Conservation (phyloP, 2,888 invertebrate species). For the Lasioglossum marginatum region DNA sequence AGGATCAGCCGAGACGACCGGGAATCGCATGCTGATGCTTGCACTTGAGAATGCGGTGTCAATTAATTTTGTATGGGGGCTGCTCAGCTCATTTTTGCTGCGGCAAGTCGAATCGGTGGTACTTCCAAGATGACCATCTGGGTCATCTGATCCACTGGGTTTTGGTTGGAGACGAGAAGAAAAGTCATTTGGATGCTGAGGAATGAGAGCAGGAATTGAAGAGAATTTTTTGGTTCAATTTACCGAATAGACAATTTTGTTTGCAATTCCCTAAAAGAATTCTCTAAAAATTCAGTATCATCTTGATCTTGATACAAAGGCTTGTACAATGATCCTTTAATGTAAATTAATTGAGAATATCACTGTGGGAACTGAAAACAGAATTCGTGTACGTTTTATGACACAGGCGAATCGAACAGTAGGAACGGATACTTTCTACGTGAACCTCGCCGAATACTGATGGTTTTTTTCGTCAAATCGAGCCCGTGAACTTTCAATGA, state of each 20-base stretch:
- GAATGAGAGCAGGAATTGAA: neutral
- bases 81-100: neutral
- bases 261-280: no score
- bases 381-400: neutral
- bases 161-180: neutral
- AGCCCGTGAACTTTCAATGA: conserved; percentile 60
- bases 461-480: conserved; percentile 53
- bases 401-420: neutral
- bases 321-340: no score
- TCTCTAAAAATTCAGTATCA: no score
- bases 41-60: neutral
- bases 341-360: neutral
- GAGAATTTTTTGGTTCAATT: neutral
- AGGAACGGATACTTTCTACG: conserved; percentile 30
- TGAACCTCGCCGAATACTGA: conserved; percentile 55
- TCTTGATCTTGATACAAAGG: no score
- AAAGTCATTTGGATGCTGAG: neutral
- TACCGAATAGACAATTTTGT: no score
- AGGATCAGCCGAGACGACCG: neutral
- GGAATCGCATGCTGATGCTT: neutral
- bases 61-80: neutral
- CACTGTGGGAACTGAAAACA: neutral
- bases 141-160: no score
- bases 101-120: neutral
- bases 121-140: neutral